These are phyloP conservation scores for Notechis scutatus DNA, from an alignment of 2,113 vertebrate species.

Conservation along the genomic window DNA sequence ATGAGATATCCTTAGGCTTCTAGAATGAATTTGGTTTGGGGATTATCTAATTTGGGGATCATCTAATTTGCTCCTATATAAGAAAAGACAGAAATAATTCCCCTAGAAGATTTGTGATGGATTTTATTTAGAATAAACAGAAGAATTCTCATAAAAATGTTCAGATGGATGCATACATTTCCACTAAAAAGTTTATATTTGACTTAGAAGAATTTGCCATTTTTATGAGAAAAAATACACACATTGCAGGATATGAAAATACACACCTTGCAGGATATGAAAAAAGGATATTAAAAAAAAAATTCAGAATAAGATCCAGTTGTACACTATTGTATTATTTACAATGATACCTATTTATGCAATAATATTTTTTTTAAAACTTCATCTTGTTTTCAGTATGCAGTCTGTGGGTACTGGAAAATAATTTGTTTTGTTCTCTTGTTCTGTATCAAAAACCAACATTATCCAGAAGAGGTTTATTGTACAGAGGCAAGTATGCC, in stretches of 20 bases:
- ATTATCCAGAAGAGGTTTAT: neutral
- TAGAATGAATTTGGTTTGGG: neutral
- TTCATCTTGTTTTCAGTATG: constrained; percentile 21
- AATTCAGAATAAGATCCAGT: neutral
- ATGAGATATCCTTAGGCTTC: neutral
- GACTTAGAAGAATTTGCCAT: constrained; percentile 21
- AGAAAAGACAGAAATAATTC: neutral
- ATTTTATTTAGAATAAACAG: constrained; percentile 52
- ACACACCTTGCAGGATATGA: neutral
- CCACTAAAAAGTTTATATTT: constrained; percentile 13
- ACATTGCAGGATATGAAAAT: constrained; percentile 7
- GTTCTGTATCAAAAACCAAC: neutral
- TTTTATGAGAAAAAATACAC: neutral
- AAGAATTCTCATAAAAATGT: constrained; percentile 42
- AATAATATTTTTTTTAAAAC: constrained; percentile 11
- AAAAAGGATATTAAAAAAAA: neutral
- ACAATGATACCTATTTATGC: constrained; percentile 21
- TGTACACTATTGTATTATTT: constrained; percentile 8
- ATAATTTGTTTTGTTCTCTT: neutral
- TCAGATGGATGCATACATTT: constrained; percentile 1
- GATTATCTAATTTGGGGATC: neutral
- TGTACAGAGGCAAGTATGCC: neutral
- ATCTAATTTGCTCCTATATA: neutral
- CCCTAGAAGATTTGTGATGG: constrained; percentile 35
- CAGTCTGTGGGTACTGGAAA: neutral